These are phyloP conservation scores for Mechanitis messenoides DNA, from an alignment of 2,888 invertebrate species.

Conservation along the genomic window DNA sequence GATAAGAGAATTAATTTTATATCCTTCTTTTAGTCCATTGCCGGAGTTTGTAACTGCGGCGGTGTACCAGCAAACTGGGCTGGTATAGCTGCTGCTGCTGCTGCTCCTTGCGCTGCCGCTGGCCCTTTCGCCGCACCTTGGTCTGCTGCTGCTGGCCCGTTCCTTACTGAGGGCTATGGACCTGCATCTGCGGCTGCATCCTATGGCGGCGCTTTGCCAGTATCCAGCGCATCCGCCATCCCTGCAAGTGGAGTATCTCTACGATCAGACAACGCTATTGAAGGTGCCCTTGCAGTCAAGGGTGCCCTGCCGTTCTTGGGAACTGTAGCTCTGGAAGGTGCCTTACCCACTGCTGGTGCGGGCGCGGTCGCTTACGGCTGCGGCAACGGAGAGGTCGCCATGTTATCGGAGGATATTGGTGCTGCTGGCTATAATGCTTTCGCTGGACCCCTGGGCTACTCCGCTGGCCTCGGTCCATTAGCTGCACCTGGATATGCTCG, in stretches of 20 bases:
- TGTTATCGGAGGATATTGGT: conserved; percentile 26
- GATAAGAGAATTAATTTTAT: neutral
- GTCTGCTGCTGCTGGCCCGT: conserved; percentile 17
- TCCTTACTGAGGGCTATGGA: neutral
- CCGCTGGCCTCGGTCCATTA: conserved; percentile 13
- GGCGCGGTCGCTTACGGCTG: conserved; percentile 35
- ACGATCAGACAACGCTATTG: conserved; percentile 37
- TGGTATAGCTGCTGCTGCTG: conserved; percentile 6
- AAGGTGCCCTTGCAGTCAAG: conserved; percentile 32
- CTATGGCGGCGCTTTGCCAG: conserved; percentile 30
- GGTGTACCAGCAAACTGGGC: neutral
- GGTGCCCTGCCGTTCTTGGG: conserved; percentile 36
- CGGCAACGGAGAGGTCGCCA: conserved; percentile 32
- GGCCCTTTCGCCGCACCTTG: conserved; percentile 7
- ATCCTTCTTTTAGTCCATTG: conserved; percentile 28
- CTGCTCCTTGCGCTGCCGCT: conserved; percentile 13
- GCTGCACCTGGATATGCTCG: neutral
- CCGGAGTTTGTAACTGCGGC: conserved; percentile 29
- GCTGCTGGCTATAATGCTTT: conserved; percentile 19
- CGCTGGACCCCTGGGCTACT: conserved; percentile 18
- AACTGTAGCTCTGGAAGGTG: conserved; percentile 34
- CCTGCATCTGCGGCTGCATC: conserved; percentile 17
- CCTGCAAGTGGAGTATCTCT: conserved; percentile 32
- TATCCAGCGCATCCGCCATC: conserved; percentile 36
- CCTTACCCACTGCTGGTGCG: conserved; percentile 33